These are phyloP conservation scores for Muscicapa striata DNA, from an alignment of 2,797 vertebrate species.

Conservation along the genomic window DNA sequence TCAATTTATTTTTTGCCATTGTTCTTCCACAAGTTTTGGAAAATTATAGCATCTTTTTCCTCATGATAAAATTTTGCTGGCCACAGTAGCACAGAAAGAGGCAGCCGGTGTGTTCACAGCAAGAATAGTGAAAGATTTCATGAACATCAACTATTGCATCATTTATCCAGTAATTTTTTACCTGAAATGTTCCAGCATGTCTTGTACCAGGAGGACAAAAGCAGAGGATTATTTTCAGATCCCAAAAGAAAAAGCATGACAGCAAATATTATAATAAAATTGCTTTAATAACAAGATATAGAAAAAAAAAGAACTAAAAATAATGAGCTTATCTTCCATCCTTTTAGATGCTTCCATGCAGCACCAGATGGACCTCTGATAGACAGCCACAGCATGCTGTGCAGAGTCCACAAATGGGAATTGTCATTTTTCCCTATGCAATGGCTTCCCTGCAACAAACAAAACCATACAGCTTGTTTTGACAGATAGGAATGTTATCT, in stretches of 20 bases:
- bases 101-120: too few relatives aligned
- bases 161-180: background rate
- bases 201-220: background rate
- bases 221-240: background rate
- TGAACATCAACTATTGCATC: background rate
- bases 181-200: background rate
- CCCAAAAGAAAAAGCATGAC: background rate
- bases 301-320: background rate
- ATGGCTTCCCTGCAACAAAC: background rate
- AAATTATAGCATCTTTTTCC: background rate
- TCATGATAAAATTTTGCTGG: background rate
- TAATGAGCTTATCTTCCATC: background rate
- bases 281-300: background rate
- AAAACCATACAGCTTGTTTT: background rate
- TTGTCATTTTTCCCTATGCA: background rate
- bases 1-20: background rate
- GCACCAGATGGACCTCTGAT: background rate
- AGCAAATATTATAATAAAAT: background rate
- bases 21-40: background rate
- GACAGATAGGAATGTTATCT: background rate
- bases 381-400: rapidly evolving
- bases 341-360: background rate
- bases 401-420: background rate
- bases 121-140: background rate
- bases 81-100: background rate